Percentiles rank a stretch among this genome's conserved stretches.
Evolutionary conservation across 2,888 invertebrate genomes (phyloP).

Genomic region (Sisyra terminalis): DNA sequence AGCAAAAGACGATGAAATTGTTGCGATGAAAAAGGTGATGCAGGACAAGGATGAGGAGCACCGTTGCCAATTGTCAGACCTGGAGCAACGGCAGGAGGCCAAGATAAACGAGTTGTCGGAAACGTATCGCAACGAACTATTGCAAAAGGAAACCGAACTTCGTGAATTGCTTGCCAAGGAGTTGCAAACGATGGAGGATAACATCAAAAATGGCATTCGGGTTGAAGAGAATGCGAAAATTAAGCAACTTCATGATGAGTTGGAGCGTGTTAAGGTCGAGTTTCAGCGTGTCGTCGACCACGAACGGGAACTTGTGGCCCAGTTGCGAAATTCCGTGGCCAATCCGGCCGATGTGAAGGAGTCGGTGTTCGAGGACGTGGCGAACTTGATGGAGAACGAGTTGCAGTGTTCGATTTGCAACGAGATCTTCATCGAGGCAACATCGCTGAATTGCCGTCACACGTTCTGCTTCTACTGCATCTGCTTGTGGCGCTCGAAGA

Average conservation of each 20-base stretch:
- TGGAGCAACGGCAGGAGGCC: too few species aligned
- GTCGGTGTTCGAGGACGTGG: slow-evolving; percentile 7
- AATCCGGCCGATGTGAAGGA: background rate
- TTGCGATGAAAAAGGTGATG: too few species aligned
- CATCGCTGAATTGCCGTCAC: slow-evolving; percentile 55
- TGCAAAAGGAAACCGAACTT: too few species aligned
- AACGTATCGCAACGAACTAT: too few species aligned
- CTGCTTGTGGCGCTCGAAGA: slow-evolving; percentile 47
- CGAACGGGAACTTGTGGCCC: background rate
- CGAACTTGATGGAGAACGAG: slow-evolving; percentile 42
- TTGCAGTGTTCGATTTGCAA: slow-evolving; percentile 60
- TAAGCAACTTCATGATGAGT: background rate
- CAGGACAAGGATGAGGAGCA: too few species aligned
- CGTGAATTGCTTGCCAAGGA: too few species aligned
- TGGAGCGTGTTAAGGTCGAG: background rate
- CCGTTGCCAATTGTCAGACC: too few species aligned
- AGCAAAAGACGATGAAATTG: too few species aligned
- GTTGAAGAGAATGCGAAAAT: background rate
- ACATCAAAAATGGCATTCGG: too few species aligned
- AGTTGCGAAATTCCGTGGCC: background rate
- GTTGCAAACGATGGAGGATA: too few species aligned
- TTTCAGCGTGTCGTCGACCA: background rate
- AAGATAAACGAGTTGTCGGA: too few species aligned
- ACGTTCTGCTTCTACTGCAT: slow-evolving; percentile 61
- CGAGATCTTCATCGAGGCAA: slow-evolving; percentile 53